Base-by-base conservation (phyloP, 2,797 vertebrate species). In the Platalea minor region DNA sequence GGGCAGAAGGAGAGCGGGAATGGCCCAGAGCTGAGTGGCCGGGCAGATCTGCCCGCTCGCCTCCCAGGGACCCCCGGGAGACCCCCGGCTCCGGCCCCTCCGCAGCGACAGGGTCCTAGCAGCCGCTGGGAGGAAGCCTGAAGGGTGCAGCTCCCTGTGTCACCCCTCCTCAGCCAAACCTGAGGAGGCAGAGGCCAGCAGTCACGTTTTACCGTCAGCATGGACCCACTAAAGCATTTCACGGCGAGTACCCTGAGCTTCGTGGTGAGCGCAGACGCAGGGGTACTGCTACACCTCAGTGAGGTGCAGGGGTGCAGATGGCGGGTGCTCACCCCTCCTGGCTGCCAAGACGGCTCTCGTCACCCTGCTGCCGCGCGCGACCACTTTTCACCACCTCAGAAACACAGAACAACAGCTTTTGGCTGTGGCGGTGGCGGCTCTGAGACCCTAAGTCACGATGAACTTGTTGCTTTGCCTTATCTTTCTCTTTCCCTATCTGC, bases 361-460 rank as follows among this genome's bases (percentile, higher is more conserved):
- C 43, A 73, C 43, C 43, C 68, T 89, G 81, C 67, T 85, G 53
- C 41, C 1, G 0, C 17, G 53, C 0, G 2, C 2, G 1, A 57
- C 33, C 39, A n/a, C 51, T 54, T 88, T 59, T 67, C 25, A 51
- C 26, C 1, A 3, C 51, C 51, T 76, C 70, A 59, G 70, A 73
- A 87, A 89, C 69, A 78, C 31, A 45, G 50, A 72, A 50, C 39
- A 77, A 7, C 16, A 23, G 5, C 35, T 88, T 88, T 43, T 33
- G 60, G 43, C 63, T 41, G 46, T 5, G 51, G 77, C 2, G 2
- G 41, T 10, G 14, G 9, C 0, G 0, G 45, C 53, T 67, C 68
- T 57, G 53, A 93, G 67, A 83, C 53, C 50, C 45, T 46, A 46
- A 89, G 41, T 57, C 53, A 26, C 1, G 0, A 60, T 33, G 17